Conservation (phyloP, 64 coral and sea anemone genomes). For the Montipora sp. region DNA sequence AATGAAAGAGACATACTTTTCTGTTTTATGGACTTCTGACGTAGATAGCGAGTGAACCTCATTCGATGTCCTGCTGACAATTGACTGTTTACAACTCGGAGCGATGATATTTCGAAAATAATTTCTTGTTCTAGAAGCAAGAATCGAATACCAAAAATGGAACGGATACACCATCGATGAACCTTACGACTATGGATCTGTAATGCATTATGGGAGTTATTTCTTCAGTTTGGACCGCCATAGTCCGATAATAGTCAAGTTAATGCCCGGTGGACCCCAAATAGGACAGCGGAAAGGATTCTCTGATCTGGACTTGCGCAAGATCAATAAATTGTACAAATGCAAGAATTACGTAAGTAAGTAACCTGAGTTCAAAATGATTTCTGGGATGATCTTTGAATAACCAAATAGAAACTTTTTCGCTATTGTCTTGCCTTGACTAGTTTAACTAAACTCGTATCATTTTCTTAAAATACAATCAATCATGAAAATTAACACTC, state of each 20-base stretch:
- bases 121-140: background rate
- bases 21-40: too few species aligned
- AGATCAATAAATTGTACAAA: constrained; percentile 31
- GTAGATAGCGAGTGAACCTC: too few species aligned
- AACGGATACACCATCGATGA: constrained; percentile 1
- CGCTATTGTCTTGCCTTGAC: too few species aligned
- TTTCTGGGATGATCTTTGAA: background rate
- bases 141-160: constrained; percentile 14
- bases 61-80: too few species aligned
- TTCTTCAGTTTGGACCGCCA: constrained; percentile 6
- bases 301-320: constrained; percentile 26
- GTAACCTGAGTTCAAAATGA: background rate
- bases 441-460: too few species aligned
- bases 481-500: too few species aligned
- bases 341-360: constrained; percentile 20
- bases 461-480: too few species aligned
- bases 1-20: too few species aligned
- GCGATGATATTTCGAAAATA: too few species aligned
- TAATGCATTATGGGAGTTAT: constrained; percentile 18
- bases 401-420: background rate
- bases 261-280: constrained; percentile 19
- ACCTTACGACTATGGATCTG: constrained; percentile 32
- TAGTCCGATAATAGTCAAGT: constrained; percentile 14
- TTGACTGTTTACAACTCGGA: too few species aligned
- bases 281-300: constrained; percentile 22